Evolutionary conservation across 2,797 vertebrate genomes (phyloP), one percentile per base, ranked within the genome.

Genomic region (Telmatherina bonti): DNA sequence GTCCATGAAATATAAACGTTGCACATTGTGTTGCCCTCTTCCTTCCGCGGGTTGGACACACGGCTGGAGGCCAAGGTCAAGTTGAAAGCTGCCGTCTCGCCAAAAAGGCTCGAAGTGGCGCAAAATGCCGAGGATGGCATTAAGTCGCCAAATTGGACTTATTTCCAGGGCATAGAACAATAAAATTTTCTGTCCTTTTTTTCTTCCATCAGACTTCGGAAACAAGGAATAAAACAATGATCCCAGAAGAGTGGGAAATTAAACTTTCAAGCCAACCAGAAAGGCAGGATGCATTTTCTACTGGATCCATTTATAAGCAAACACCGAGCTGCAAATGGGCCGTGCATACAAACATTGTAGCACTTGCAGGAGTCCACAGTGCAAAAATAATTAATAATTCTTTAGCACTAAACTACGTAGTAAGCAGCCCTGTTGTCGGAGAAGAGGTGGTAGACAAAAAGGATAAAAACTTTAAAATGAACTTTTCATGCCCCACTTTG

Each of bases 1-100:
- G 55, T 78, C 41, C 36, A 71, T 55, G 51, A 74, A 84, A 67
- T 35, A 22, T 69, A 76, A 71, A 62, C 68, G 89, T 47, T 69
- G 74, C 86, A 87, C 83, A 85, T 85, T 88, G 91, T 91, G 87
- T 92, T 90, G 90, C 68, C 69, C 85, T 91, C 79, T 90, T 94
- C 91, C 92, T 90, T 87, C 78, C 84, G 86, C 51, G 67, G 85
- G 89, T 91, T 31, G 20, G 91, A 91, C 92, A 93, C 93, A 58
- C 85, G 92, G 92, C 93, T 94, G 80, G 94, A 96, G 96, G 96
- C 96, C 97, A 99, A 99, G 97, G 97, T 99, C 98, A 99, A 99
- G 98, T 96, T 97, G 95, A 98, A 99, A 96, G 95, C 80, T 94
- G 90, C 88, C 90, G 94, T 93, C 94, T 93, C 88, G 93, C 94